Base-by-base conservation (phyloP, 2,797 vertebrate species). In the Galaxias olidus region DNA sequence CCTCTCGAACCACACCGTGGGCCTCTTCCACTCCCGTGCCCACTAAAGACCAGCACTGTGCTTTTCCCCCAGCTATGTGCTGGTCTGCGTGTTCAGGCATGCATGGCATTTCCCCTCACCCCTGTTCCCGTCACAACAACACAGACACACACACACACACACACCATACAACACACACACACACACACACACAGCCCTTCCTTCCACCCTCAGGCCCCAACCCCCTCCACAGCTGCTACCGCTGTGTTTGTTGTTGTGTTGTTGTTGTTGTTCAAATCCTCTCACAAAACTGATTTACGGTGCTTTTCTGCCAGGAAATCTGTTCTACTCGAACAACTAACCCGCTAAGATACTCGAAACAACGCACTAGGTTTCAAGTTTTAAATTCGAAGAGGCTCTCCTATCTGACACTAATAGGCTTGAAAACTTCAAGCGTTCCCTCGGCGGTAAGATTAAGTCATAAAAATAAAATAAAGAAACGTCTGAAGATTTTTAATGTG, bases 41-140 rank as follows among this genome's bases (percentile, higher is more conserved):
- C 83, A 86, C 83, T 84, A 87, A 85, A 84, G 84, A 84, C 77
- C 86, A 84, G 84, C 84, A 73, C 83, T 77, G 86, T 89, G 82
- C 86, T 88, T 88, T 90, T 88, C 84, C 85, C 82, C 81, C 85
- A 91, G 85, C 88, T 88, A 88, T 86, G 88, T 84, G 82, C 83
- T 86, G 82, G 82, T 86, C 86, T 87, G 83, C 88, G 87, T 88
- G 89, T 87, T 90, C 86, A 78, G 87, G 91, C 88, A 93, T 59
- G 91, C 82, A 77, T 80, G 88, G 91, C 86, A 92, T 91, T 92
- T 92, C 91, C 88, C 85, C 86, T 86, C 81, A 86, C 87, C 82
- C 85, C 75, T 79, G 66, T 83, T 88, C 68, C 68, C 87, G 73
- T 82, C 85, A 83, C 80, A 86, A 72, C 84, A 87, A 86, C 70